Evolutionary conservation across 2,888 invertebrate species (phyloP).

Genomic region (Lordiphosa fenestrarum): DNA sequence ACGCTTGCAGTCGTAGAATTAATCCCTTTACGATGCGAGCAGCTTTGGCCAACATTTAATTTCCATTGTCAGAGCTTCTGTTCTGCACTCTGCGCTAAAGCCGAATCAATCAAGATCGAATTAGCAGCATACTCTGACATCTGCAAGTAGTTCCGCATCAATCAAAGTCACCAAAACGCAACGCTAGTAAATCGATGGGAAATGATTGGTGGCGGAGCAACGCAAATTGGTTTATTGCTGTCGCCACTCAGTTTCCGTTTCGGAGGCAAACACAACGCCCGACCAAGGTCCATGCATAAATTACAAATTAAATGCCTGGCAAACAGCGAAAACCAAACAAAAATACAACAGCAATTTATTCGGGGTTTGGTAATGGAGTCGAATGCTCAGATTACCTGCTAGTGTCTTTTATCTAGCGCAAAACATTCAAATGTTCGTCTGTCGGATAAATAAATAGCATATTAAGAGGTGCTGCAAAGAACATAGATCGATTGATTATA

Average conservation of each 20-base stretch:
- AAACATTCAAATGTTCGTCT: too few species aligned
- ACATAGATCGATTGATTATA: too few species aligned
- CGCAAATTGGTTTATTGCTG: slow-evolving; percentile 42
- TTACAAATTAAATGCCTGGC: slow-evolving; percentile 38
- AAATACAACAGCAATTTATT: slow-evolving; percentile 23
- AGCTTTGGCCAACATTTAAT: slow-evolving; percentile 21
- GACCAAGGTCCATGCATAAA: slow-evolving; percentile 36
- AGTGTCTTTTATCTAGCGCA: too few species aligned
- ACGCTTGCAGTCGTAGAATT: slow-evolving; percentile 20
- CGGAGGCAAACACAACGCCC: slow-evolving; percentile 28
- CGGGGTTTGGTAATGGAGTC: background rate
- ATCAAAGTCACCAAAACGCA: slow-evolving; percentile 49
- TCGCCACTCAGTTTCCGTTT: slow-evolving; percentile 8
- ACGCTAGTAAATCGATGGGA: slow-evolving; percentile 9
- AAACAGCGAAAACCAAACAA: slow-evolving; percentile 16
- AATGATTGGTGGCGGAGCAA: background rate
- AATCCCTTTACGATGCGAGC: slow-evolving; percentile 15
- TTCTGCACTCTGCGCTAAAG: background rate
- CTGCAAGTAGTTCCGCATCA: slow-evolving; percentile 32
- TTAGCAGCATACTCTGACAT: slow-evolving; percentile 24
- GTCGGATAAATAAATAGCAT: too few species aligned
- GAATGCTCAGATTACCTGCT: slow-evolving; percentile 13
- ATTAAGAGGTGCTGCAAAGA: too few species aligned
- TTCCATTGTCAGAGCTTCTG: slow-evolving; percentile 1
- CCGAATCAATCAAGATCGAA: slow-evolving; percentile 46